Percentiles rank a stretch among this genome's conserved stretches.
Conservation (phyloP, 2,888 invertebrate genomes). For the Stenodera caucasica region DNA sequence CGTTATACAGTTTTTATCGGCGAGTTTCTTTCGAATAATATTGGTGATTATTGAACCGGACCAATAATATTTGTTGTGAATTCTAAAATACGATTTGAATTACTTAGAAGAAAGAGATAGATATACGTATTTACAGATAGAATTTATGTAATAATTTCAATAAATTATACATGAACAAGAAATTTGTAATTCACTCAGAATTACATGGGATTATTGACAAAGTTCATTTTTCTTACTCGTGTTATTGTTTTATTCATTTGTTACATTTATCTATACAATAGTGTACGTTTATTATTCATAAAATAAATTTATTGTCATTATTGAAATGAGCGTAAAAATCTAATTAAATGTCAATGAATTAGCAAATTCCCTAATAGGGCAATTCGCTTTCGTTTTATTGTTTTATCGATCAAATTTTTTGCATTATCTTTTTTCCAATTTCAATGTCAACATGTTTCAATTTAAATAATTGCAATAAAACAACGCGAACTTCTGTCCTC, state of each 20-base stretch:
- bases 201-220: too few species aligned
- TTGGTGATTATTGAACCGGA: too few species aligned
- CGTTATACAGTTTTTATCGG: too few species aligned
- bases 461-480: too few species aligned
- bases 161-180: neutral
- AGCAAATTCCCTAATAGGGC: neutral
- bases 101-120: neutral
- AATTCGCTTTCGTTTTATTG: too few species aligned
- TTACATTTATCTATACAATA: neutral
- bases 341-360: constrained; percentile 7
- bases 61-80: too few species aligned
- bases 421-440: neutral
- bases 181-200: neutral
- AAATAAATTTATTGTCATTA: neutral
- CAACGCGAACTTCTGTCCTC: too few species aligned
- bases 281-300: neutral
- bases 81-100: too few species aligned
- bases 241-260: too few species aligned
- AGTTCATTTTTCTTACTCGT: too few species aligned
- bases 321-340: neutral
- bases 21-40: neutral
- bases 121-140: neutral
- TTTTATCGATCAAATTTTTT: too few species aligned
- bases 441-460: neutral
- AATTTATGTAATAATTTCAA: neutral